Evolutionary conservation across 2,888 invertebrate species (phyloP).

Genomic region (Drosophila recens): DNA sequence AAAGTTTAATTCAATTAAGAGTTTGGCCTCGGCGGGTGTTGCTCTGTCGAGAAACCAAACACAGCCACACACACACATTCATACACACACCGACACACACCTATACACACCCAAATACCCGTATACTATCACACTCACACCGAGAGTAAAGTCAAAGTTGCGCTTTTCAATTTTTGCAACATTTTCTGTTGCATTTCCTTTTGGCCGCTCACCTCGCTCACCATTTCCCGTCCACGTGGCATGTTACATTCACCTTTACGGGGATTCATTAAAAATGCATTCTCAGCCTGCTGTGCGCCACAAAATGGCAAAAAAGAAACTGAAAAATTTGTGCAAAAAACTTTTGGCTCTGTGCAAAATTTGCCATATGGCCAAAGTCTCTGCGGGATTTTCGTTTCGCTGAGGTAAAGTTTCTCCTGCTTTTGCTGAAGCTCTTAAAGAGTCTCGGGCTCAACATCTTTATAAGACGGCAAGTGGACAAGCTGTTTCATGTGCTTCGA

Average conservation of each 20-base stretch:
- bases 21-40: slow-evolving; percentile 53
- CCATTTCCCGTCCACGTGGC: slow-evolving; percentile 42
- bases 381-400: slow-evolving; percentile 40
- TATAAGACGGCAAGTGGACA: slow-evolving; percentile 2
- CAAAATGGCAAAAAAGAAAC: slow-evolving; percentile 44
- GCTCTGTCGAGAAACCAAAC: slow-evolving; percentile 50
- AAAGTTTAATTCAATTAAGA: slow-evolving; percentile 75
- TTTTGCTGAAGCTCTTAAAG: slow-evolving; percentile 44
- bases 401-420: slow-evolving; percentile 30
- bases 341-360: slow-evolving; percentile 50
- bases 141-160: slow-evolving; percentile 64
- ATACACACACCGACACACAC: slow-evolving; percentile 4
- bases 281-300: slow-evolving; percentile 54
- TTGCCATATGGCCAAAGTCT: slow-evolving; percentile 69
- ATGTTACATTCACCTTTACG: slow-evolving; percentile 63
- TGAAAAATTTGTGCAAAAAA: slow-evolving; percentile 52
- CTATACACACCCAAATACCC: slow-evolving; percentile 7
- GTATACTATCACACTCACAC: slow-evolving; percentile 15
- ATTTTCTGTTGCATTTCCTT: slow-evolving; percentile 64
- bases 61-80: slow-evolving; percentile 11
- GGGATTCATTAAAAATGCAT: slow-evolving; percentile 73
- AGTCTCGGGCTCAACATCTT: slow-evolving; percentile 24
- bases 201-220: slow-evolving; percentile 33
- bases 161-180: slow-evolving; percentile 65
- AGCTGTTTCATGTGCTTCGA: neutral